Conservation (phyloP, 2,797 vertebrate genomes). For the Pseudomugil gertrudae region DNA sequence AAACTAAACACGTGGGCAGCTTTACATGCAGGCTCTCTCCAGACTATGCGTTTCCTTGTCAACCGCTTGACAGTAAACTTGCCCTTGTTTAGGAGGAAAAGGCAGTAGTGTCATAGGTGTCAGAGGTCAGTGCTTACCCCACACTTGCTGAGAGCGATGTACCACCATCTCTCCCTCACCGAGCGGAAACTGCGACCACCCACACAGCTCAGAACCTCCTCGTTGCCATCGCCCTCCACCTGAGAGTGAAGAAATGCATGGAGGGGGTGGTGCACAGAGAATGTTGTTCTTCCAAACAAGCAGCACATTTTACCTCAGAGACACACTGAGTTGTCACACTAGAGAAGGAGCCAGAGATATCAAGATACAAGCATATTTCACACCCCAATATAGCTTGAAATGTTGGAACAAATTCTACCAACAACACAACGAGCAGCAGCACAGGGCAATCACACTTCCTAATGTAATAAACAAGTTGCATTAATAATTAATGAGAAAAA, state of each 20-base stretch:
- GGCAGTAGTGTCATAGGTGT: slow-evolving; percentile 32
- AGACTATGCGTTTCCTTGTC: slow-evolving; percentile 11
- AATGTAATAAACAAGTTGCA: slow-evolving; percentile 54
- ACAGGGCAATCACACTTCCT: slow-evolving; percentile 51
- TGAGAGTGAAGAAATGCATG: slow-evolving; percentile 52
- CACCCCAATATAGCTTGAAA: slow-evolving; percentile 58
- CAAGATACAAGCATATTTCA: slow-evolving; percentile 67
- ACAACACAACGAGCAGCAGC: slow-evolving; percentile 49
- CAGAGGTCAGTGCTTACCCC: slow-evolving; percentile 83
- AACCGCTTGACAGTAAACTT: slow-evolving; percentile 16
- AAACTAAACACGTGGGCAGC: not conserved
- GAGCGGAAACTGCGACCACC: slow-evolving; percentile 93
- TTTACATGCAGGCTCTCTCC: slow-evolving; percentile 1
- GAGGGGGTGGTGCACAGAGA: slow-evolving; percentile 1
- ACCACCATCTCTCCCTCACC: slow-evolving; percentile 94
- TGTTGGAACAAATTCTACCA: slow-evolving; percentile 51
- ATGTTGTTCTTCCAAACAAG: slow-evolving; percentile 41
- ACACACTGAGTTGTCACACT: slow-evolving; percentile 49
- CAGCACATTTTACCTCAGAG: slow-evolving; percentile 39
- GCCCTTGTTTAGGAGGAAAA: slow-evolving; percentile 2
- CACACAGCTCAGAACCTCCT: slow-evolving; percentile 88
- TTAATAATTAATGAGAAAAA: slow-evolving; percentile 42
- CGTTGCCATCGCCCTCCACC: slow-evolving; percentile 86
- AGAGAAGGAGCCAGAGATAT: slow-evolving; percentile 40
- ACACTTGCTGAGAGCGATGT: slow-evolving; percentile 95